Evolutionary conservation across 2,888 invertebrate species (phyloP).

Genomic region (Leptopilina drosophilae): DNA sequence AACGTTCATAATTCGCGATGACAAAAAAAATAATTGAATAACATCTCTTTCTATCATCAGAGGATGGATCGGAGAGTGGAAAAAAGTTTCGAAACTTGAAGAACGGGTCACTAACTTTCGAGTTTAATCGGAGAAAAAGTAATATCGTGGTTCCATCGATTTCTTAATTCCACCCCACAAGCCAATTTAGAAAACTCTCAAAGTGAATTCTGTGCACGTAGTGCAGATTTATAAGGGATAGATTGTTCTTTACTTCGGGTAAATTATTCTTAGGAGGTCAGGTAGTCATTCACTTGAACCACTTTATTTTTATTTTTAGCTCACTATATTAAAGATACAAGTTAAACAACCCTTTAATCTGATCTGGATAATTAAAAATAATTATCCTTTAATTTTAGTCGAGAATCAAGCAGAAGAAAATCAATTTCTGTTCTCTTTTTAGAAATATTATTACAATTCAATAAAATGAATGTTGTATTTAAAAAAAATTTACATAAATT

Average conservation of each 20-base stretch:
- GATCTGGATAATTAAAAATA: background rate
- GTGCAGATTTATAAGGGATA: slow-evolving; percentile 41
- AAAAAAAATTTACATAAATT: no score
- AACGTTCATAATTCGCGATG: no score
- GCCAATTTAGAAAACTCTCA: slow-evolving; percentile 30
- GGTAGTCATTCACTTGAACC: slow-evolving; percentile 52
- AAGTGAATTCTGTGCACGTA: slow-evolving; percentile 10
- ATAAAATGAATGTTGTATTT: no score
- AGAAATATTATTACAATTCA: no score
- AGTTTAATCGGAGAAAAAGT: slow-evolving; percentile 19
- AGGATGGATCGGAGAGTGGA: background rate
- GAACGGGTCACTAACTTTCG: slow-evolving; percentile 28
- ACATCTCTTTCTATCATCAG: no score
- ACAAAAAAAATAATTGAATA: no score
- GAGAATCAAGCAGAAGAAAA: no score
- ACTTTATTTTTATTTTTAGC: slow-evolving; percentile 30
- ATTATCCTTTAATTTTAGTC: background rate
- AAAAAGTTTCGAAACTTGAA: slow-evolving; percentile 20
- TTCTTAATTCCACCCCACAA: slow-evolving; percentile 12
- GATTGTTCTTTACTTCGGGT: slow-evolving; percentile 48
- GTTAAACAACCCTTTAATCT: slow-evolving; percentile 12
- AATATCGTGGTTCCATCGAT: slow-evolving; percentile 26
- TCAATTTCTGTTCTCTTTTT: no score
- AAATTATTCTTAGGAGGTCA: slow-evolving; percentile 67
- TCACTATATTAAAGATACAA: background rate